These are phyloP conservation scores for Syngnathus scovelli DNA, from an alignment of 2,113 vertebrate species.

Conservation along the genomic window DNA sequence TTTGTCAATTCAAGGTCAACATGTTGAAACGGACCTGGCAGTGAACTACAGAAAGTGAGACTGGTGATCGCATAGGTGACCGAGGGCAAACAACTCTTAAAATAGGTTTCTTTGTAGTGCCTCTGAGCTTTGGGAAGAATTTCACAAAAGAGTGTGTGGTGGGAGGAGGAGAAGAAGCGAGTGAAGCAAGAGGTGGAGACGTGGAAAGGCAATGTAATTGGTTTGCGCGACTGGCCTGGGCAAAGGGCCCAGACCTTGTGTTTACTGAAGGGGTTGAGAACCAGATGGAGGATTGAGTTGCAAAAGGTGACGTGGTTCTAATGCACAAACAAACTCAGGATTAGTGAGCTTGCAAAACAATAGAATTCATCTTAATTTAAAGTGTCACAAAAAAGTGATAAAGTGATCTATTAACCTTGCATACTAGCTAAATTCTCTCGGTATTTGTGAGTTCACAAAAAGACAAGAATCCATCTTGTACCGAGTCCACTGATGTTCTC, in stretches of 20 bases:
- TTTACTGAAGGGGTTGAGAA: constrained; percentile 22
- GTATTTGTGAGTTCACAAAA: too few relatives aligned
- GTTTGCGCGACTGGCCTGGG: constrained; percentile 35
- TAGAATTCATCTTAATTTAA: constrained; percentile 15
- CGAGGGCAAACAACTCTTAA: constrained; percentile 43
- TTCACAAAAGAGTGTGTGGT: constrained; percentile 18
- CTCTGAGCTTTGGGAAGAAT: constrained; percentile 26
- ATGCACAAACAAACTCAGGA: constrained; percentile 28
- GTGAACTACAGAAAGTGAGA: constrained; percentile 30
- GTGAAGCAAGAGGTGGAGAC: constrained; percentile 5
- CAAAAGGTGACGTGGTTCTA: constrained; percentile 28
- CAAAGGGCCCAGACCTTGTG: constrained; percentile 36
- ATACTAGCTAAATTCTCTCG: too few relatives aligned
- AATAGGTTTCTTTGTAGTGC: constrained; percentile 56
- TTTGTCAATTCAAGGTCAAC: constrained; percentile 28
- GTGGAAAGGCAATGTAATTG: constrained; percentile 28
- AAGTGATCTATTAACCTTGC: too few relatives aligned
- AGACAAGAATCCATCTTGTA: too few relatives aligned
- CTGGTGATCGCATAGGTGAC: constrained; percentile 39
- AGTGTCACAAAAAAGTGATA: neutral
- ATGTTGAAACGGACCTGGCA: constrained; percentile 7
- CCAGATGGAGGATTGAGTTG: neutral
- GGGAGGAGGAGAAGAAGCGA: constrained; percentile 2
- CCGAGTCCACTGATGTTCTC: too few relatives aligned
- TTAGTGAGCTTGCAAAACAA: constrained; percentile 23